Conservation (phyloP, 2,113 vertebrate species). For the Oxyruncus cristatus region DNA sequence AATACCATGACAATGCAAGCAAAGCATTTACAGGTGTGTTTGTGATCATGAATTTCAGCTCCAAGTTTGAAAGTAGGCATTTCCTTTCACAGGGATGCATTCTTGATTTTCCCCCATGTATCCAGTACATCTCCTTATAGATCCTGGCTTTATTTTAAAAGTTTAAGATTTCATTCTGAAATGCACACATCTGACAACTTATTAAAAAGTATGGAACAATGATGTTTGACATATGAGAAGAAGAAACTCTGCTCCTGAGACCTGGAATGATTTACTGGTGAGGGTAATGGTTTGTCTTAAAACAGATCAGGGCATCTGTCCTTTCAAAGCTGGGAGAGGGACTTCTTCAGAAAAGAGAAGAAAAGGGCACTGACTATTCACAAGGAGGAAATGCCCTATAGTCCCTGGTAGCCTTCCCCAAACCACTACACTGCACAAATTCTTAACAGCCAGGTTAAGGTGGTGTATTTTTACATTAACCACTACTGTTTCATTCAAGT, state of each 20-base stretch:
- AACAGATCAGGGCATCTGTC: not conserved
- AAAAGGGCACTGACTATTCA: not conserved
- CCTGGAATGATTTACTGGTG: not conserved
- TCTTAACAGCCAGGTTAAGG: not conserved
- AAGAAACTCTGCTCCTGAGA: not conserved
- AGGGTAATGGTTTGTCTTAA: not conserved
- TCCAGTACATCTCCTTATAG: not conserved
- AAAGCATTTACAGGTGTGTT: not conserved
- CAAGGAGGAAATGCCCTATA: not conserved
- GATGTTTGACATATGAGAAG: not conserved
- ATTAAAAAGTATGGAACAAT: not conserved
- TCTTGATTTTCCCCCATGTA: not conserved
- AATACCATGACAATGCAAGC: not conserved
- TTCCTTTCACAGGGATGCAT: not conserved
- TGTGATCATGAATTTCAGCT: not conserved
- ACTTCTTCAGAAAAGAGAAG: not conserved
- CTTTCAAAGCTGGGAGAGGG: not conserved
- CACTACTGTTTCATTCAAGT: not conserved
- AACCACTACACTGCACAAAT: not conserved
- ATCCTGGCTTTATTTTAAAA: not conserved
- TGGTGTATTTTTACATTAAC: not conserved
- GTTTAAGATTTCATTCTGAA: not conserved
- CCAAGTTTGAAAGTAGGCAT: not conserved
- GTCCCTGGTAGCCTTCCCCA: not conserved
- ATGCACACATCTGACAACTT: fast-evolving